Evolutionary conservation across 64 coral and sea anemone species (phyloP).

Genomic region (Anthopleura sola): DNA sequence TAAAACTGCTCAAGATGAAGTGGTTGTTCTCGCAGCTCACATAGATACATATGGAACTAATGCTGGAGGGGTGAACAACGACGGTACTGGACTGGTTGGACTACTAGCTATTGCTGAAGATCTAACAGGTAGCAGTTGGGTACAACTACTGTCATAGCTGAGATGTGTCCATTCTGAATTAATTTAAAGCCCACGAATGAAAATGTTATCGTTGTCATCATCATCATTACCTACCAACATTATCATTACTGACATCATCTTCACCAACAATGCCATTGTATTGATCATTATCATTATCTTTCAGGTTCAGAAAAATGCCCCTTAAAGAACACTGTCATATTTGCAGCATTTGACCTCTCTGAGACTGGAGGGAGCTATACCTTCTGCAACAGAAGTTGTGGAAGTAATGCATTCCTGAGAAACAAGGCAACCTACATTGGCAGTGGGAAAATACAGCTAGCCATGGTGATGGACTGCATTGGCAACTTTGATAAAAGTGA

Average conservation of each 20-base stretch:
- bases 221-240: no score
- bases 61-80: slow-evolving; percentile 30
- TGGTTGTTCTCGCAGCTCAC: slow-evolving; percentile 21
- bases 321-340: slow-evolving; percentile 11
- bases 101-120: slow-evolving; percentile 25
- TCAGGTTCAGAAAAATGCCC: slow-evolving; percentile 27
- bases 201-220: no score
- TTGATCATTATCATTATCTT: no score
- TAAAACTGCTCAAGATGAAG: slow-evolving; percentile 19
- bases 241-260: no score
- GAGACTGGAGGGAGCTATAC: slow-evolving; percentile 15
- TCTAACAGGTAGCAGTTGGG: slow-evolving; percentile 17
- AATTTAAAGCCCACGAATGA: no score
- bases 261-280: no score
- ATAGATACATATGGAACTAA: slow-evolving; percentile 14
- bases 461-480: slow-evolving; percentile 47
- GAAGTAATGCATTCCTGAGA: slow-evolving; percentile 20
- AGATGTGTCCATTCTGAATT: no score
- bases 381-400: slow-evolving; percentile 40
- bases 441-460: slow-evolving; percentile 26
- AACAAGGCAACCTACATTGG: neutral
- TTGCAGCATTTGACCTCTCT: slow-evolving; percentile 39
- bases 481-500: neutral
- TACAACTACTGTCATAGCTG: neutral
- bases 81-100: slow-evolving; percentile 17